Evolutionary conservation across 2,888 invertebrate species (phyloP).

Genomic region (Mesorhabditis spiculigera): DNA sequence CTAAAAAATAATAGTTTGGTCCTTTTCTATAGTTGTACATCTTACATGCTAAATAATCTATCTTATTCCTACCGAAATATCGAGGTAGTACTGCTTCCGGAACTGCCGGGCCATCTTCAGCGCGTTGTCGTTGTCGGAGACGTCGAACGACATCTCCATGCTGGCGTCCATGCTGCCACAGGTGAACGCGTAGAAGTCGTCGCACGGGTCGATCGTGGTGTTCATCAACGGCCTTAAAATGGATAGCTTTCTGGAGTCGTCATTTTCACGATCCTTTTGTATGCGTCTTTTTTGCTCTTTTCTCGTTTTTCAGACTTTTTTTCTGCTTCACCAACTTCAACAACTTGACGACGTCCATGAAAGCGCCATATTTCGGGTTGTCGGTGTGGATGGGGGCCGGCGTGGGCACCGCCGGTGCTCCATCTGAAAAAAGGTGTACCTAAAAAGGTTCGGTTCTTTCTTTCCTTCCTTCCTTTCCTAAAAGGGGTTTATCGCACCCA

Average conservation of each 20-base stretch:
- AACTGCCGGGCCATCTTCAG: conserved; percentile 24
- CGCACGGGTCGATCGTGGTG: conserved; percentile 35
- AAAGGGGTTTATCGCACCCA: too few species aligned
- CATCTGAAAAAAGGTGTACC: not conserved
- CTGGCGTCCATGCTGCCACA: conserved; percentile 26
- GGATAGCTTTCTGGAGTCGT: not conserved
- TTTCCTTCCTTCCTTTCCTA: too few species aligned
- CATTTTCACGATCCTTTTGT: not conserved
- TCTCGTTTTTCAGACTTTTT: not conserved
- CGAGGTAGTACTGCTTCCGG: conserved; percentile 20
- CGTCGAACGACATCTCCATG: conserved; percentile 27
- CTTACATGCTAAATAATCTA: not conserved
- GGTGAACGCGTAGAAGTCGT: conserved; percentile 42
- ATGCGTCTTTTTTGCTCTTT: not conserved
- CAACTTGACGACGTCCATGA: conserved; percentile 21
- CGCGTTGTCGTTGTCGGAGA: conserved; percentile 26
- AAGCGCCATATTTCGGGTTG: conserved; percentile 16
- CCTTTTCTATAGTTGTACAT: not conserved
- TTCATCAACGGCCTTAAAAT: conserved; percentile 27
- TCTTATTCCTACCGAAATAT: conserved; percentile 17
- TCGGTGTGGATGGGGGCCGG: conserved; percentile 7
- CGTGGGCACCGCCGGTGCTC: conserved; percentile 4
- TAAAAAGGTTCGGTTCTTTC: too few species aligned
- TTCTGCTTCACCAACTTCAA: conserved; percentile 19
- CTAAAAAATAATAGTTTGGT: conserved; percentile 17